Percentiles rank a stretch among this genome's conserved stretches.
Conservation (phyloP, 2,797 vertebrate genomes). For the Sandelia bainsii region DNA sequence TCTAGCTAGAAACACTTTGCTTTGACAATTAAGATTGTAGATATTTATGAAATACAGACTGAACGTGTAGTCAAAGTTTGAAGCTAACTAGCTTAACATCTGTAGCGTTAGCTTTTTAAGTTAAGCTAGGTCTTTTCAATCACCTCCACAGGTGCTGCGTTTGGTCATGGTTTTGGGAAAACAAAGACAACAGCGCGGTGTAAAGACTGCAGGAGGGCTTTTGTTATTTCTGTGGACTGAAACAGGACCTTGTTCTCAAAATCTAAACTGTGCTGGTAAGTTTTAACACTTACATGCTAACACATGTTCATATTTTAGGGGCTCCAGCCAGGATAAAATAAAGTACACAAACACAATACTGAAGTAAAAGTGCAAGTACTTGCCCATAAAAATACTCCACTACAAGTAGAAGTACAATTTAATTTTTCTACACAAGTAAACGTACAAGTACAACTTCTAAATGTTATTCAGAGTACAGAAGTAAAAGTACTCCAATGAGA, state of each 20-base stretch:
- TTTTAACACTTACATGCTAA: neutral
- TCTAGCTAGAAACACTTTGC: neutral
- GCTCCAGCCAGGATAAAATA: no score
- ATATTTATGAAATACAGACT: neutral
- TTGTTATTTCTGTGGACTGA: conserved; percentile 69
- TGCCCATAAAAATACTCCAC: no score
- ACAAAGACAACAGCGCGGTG: neutral
- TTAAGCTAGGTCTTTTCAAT: neutral
- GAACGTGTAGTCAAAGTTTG: fast-evolving
- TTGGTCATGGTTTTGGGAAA: conserved; percentile 53
- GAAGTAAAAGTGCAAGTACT: no score
- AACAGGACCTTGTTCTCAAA: neutral
- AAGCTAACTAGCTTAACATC: neutral
- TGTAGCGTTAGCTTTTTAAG: conserved; percentile 31
- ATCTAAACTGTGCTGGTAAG: conserved; percentile 67
- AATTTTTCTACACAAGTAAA: no score
- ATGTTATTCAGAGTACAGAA: no score
- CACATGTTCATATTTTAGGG: neutral
- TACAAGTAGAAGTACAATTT: no score
- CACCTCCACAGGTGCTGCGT: conserved; percentile 60
- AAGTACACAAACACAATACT: no score
- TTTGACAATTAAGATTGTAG: neutral
- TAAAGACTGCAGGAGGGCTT: conserved; percentile 55
- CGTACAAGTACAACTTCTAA: no score
- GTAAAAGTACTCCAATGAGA: no score